Evolutionary conservation across 2,888 invertebrate genomes (phyloP), one percentile per base, ranked within the genome.

Genomic region (Polymixis lichenea): DNA sequence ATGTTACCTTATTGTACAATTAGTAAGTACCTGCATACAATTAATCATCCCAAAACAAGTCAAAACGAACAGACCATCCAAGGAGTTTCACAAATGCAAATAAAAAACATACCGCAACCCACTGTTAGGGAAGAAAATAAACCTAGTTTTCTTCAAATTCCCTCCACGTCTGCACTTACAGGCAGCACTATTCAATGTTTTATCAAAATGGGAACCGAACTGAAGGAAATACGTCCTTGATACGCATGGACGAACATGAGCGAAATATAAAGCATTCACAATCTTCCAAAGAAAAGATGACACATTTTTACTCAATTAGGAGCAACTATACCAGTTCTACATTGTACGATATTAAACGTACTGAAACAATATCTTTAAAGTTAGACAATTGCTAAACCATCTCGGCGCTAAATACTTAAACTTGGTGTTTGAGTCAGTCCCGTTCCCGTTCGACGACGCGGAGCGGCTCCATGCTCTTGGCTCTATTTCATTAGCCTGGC

Each of bases 161-260:
- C 51, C 0, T 72, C 38, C 84, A 83, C 84, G 86, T 86, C 69
- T 73, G 70, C 80, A 79, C 80, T 84, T 83, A 84, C 72, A 75
- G 65, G 70, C 65, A 76, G 49, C 56, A 73, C 84, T 83, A 74
- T 84, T 86, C 84, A 86, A 80, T 84, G 75, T 84, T 84, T 74
- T 71, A 84, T 71, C 73, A 83, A 72, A 84, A 79, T 79, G 62
- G 65, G 38, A 72, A 72, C 69, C 62, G 62, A 68, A 64, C 72
- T 64, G 19, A 70, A 64, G 38, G 43, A 70, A 82, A 74, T 79
- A 69, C 70, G 65, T 78, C 43, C 71, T 72, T 78, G 68, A 72
- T 72, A 83, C 69, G 65, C 72, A 51, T 71, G 60, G 25, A 74
- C 65, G 83, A 62, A 69, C 65, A 66, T 64, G 78, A 71, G 64